phyloP scores from a whole-genome alignment of 1,140 invertebrate genomes.

The Zaprionus africanus region DNA sequence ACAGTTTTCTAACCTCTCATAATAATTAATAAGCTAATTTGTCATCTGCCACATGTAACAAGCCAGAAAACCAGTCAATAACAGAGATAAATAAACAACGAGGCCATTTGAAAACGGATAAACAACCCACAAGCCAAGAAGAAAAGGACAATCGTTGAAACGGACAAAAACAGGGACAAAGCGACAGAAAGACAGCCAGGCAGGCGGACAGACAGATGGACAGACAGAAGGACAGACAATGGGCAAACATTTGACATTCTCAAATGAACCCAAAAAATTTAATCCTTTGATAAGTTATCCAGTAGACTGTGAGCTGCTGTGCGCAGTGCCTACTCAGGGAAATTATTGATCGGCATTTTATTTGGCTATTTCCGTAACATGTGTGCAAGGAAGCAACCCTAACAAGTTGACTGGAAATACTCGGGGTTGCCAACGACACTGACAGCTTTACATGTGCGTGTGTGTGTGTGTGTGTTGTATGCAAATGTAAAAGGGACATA shows the following conservation, averaged over 20 bases:
- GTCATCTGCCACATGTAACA: slow-evolving; percentile 16
- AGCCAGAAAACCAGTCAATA: slow-evolving; percentile 18
- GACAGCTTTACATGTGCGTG: not conserved
- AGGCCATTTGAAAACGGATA: slow-evolving; percentile 42
- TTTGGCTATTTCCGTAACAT: slow-evolving; percentile 63
- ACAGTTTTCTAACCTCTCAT: not conserved
- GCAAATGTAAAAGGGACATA: slow-evolving; percentile 54
- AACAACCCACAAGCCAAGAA: slow-evolving; percentile 30
- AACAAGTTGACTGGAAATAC: slow-evolving; percentile 67
- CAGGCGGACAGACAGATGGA: slow-evolving; percentile 6
- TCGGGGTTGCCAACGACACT: slow-evolving; percentile 7
- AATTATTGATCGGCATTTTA: slow-evolving; percentile 78
- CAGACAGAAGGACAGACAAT: slow-evolving; percentile 19
- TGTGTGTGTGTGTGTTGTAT: slow-evolving; percentile 27
- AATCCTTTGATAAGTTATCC: slow-evolving; percentile 66
- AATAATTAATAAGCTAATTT: slow-evolving; percentile 27
- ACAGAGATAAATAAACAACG: slow-evolving; percentile 63
- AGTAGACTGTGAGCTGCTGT: slow-evolving; percentile 1
- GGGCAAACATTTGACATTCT: slow-evolving; percentile 44
- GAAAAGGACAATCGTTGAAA: slow-evolving; percentile 45
- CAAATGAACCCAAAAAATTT: slow-evolving; percentile 63
- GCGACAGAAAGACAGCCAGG: not conserved
- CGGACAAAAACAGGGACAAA: slow-evolving; percentile 1
- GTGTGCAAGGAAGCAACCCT: slow-evolving; percentile 30
- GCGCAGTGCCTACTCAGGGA: slow-evolving; percentile 38